Base-by-base conservation (phyloP, 2,797 vertebrate genomes). In the Rhinophrynus dorsalis region DNA sequence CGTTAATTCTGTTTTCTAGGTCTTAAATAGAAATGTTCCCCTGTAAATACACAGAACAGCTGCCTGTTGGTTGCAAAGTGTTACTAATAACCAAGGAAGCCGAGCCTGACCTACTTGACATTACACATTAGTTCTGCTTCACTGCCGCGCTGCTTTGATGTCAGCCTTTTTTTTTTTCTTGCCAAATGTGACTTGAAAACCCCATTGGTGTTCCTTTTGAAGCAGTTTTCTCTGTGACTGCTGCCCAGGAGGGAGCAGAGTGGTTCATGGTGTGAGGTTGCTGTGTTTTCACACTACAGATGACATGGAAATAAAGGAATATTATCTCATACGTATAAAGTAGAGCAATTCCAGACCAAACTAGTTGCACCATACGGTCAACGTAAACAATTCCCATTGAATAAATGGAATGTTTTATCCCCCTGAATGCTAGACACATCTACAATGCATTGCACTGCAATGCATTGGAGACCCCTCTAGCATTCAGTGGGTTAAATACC, bases 111-210 rank as follows among this genome's bases (percentile, higher is more conserved):
- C 86, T 87, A 42, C 2, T 76, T 85, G 88, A 87, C 88, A 88
- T 88, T 85, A 87, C 84, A 83, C 85, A 90, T 89, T 84, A 89
- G 85, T 89, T 88, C 86, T 86, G 86, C 84, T 88, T 79, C 32
- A 0, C 76, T 81, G 82, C 74, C 75, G 79, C 69, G 80, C 66
- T 68, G 81, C 82, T 87, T 86, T 83, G 82, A 85, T 84, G 78
- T 75, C 81, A 78, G 68, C 24, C 59, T 65, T 17, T 63, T 81
- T 79, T 77, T 67, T 18, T 8, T 52, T 70, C 0, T 1, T 69
- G 44, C 38, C 64, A 76, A 74, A 74, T 18, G 68, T 65, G 65
- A 76, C 69, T 75, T 75, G 63, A 78, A 82, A 74, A 2, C 35
- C 68, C 32, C 68, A 72, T 65, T 72, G 56, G 17, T 29, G 60